A percentile compares a stretch with the other conserved stretches of the same genome.
phyloP scores from a whole-genome alignment of 2,113 vertebrate species.

The Anhinga rufa region DNA sequence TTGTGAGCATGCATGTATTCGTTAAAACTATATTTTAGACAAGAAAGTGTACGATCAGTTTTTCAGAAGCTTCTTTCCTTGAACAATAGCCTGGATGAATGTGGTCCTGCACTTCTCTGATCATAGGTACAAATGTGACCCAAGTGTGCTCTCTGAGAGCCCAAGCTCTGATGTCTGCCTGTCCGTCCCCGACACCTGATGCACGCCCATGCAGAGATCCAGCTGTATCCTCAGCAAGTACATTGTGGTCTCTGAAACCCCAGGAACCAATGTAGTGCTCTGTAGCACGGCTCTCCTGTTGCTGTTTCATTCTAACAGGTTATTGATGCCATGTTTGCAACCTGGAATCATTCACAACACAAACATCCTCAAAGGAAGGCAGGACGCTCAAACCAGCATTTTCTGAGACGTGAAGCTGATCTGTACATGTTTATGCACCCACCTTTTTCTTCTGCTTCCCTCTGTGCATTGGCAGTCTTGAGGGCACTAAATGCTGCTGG shows the following conservation, averaged over 20 bases:
- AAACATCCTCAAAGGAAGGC: not conserved
- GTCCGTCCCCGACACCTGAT: not conserved
- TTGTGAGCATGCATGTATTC: not conserved
- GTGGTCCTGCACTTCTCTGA: not conserved
- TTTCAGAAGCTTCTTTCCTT: not conserved
- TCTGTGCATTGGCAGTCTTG: accelerated
- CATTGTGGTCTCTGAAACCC: not conserved
- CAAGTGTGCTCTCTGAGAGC: not conserved
- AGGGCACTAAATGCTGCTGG: not conserved
- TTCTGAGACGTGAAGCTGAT: accelerated
- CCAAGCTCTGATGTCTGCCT: not conserved
- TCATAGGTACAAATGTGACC: not conserved
- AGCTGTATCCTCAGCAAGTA: not conserved
- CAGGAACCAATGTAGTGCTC: not conserved
- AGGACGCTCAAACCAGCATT: not conserved
- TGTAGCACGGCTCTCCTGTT: not conserved
- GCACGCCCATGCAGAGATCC: not conserved
- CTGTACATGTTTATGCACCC: accelerated
- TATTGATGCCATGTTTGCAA: not conserved
- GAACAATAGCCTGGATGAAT: not conserved
- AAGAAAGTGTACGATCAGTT: not conserved
- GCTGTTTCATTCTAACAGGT: not conserved
- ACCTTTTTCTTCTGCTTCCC: not conserved
- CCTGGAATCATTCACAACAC: not conserved
- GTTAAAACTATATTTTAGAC: not conserved